Base-by-base conservation (phyloP, 2,797 vertebrate species). In the Syncerus caffer region DNA sequence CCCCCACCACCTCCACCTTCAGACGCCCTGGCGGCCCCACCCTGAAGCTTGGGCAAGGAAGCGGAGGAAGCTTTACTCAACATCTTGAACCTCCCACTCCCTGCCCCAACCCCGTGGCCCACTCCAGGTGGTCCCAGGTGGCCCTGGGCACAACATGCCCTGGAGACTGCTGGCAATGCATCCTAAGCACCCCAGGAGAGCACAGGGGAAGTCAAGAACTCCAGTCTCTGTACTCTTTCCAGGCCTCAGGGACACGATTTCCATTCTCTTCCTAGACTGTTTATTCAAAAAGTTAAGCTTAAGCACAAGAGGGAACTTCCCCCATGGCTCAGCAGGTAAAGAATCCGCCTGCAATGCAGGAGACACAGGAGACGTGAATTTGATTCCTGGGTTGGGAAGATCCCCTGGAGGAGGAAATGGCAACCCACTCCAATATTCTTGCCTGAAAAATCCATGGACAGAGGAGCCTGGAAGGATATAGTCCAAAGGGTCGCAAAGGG, bases 11-110 rank as follows among this genome's bases (percentile, higher is more conserved):
- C 53, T 38, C 71, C 45, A 53, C 19, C 58, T 50, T 60, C 13
- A 53, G 38, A 16, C 0, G 1, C 7, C 51, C 25, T 23, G 31
- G 62, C 17, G 12, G 51, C 23, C 71, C 23, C 0, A 0, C 31
- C 53, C 57, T 7, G 4, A 57, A 31, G 38, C 34, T 55, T n/a
- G 34, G 83, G 10, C 7, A 29, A 29, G 29, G 53, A 38, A 71
- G 34, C 78, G 11, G 9, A 83, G 78, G 57, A 57, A 19, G 7
- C 29, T 57, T 27, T 14, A 42, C n/a, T 78, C 21, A 6, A 25
- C 42, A 57, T 4, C 45, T 60, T 1, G 6, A 53, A 42, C n/a
- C 84, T 64, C 10, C 1, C 19, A 16, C 42, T 15, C 7, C 58
- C 57, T 15, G 29, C 11, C 38, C 38, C 42, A 42, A 19, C 17